Evolutionary conservation across 1,140 invertebrate genomes (phyloP).

Genomic region (Eurosta solidaginis): DNA sequence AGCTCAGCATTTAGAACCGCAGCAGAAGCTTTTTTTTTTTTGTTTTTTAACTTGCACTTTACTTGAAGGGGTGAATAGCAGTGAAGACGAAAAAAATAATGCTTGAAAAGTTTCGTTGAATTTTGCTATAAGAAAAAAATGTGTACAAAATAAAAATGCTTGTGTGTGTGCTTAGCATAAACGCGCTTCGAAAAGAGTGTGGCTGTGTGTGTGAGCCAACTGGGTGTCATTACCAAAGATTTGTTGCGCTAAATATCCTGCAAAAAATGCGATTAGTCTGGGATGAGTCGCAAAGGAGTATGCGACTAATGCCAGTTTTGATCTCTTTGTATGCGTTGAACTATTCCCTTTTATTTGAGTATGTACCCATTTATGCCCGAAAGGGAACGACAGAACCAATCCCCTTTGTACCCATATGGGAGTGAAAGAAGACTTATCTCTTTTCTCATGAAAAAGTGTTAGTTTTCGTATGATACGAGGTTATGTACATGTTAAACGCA

Average conservation of each 20-base stretch:
- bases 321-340: too few relatives aligned
- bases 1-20: not conserved
- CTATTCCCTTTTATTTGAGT: too few relatives aligned
- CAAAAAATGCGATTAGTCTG: slow-evolving; percentile 2
- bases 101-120: not conserved
- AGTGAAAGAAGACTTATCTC: too few relatives aligned
- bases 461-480: too few relatives aligned
- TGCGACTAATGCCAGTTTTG: too few relatives aligned
- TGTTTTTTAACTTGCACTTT: not conserved
- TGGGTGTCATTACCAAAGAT: slow-evolving; percentile 25
- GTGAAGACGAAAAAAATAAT: not conserved
- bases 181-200: not conserved
- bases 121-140: not conserved
- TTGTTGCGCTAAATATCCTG: slow-evolving; percentile 20
- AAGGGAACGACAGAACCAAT: too few relatives aligned
- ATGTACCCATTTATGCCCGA: too few relatives aligned
- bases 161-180: slow-evolving; percentile 1
- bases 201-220: not conserved
- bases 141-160: not conserved
- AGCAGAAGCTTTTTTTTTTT: slow-evolving; percentile 19
- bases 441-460: too few relatives aligned
- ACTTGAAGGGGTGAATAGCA: too few relatives aligned
- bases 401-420: too few relatives aligned
- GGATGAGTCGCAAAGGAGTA: too few relatives aligned
- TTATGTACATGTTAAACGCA: too few relatives aligned